Base-by-base conservation (phyloP, 1,140 invertebrate species). In the Hypothenemus hampei region DNA sequence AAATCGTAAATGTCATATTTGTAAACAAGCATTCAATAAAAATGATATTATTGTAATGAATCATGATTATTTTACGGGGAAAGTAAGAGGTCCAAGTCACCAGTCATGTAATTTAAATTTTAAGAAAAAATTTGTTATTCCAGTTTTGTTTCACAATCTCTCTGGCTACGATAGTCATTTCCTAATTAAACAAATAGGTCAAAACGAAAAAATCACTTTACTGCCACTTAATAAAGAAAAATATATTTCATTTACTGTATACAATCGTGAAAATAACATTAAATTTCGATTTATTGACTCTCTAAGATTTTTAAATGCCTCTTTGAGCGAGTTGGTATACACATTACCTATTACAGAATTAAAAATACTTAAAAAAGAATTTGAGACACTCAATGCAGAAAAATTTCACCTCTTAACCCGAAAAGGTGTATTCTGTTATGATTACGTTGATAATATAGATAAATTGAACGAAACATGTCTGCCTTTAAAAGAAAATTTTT, bases 401-500 rank as follows among this genome's bases (percentile, higher is more conserved):
- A 5, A 29, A 43, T 40, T 50, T 19, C 39, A 54, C 4, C 36
- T 58, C 15, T 21, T 58, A 29, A 40, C 20, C 18, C 41, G 48
- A 1, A 53, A 58, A 48, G 55, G 55, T 1, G 49, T 64, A 50
- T 58, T 65, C 57, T 63, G 64, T 1, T 68, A 70, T 58, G 66
- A 70, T 40, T 69, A 63, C 43, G 50, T 71, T 16, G 59, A 62
- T 31, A 52, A 26, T 43, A 61, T 20, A 39, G 52, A 68, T 8
- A 63, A 49, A 44, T 59, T 73, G 22, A 52, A 71, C 10, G 53
- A 64, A 11, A 60, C 53, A 4, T 36, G 59, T 5, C 49, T 75
- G 16, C 74, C 71, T 18, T 1, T 49, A 11, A 66, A 66, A 59
- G 47, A 67, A 37, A 4, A 58, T 11, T 76, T 76, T 65, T 72